These are phyloP conservation scores for Meteorus sp. DNA, from an alignment of 1,140 invertebrate genomes.

Conservation along the genomic window DNA sequence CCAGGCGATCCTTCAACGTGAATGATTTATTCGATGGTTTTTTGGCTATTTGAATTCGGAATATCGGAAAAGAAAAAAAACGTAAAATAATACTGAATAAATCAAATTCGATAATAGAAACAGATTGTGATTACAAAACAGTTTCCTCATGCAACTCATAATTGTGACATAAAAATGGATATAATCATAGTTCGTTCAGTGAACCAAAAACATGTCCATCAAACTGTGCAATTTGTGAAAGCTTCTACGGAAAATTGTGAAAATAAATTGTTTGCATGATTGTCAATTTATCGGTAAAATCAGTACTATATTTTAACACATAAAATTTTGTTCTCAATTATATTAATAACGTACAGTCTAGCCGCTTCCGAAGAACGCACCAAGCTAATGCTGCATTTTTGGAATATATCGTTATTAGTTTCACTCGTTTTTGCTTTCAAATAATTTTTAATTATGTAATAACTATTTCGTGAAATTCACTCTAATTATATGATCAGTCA, in stretches of 20 bases:
- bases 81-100: conserved; percentile 44
- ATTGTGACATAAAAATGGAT: too few species aligned
- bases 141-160: too few species aligned
- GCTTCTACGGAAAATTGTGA: not conserved
- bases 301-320: conserved; percentile 4
- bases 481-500: not conserved
- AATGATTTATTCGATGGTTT: conserved; percentile 54
- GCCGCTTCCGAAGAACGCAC: conserved; percentile 84
- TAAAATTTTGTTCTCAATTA: conserved; percentile 14
- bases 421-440: conserved; percentile 3
- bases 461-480: not conserved
- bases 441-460: too few species aligned
- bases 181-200: too few species aligned
- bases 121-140: too few species aligned
- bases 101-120: conserved; percentile 25
- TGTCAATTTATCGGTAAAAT: not conserved
- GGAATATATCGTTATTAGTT: conserved; percentile 16
- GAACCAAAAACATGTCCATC: not conserved
- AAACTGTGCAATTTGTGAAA: conserved; percentile 10
- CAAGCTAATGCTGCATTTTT: conserved; percentile 78
- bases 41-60: conserved; percentile 40
- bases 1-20: conserved; percentile 57
- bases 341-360: conserved; percentile 77
- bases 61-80: conserved; percentile 21
- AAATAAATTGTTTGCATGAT: not conserved